Percentiles rank a stretch among this genome's conserved stretches.
phyloP scores from a whole-genome alignment of 2,888 invertebrate species.

The Nyleta sp. region DNA sequence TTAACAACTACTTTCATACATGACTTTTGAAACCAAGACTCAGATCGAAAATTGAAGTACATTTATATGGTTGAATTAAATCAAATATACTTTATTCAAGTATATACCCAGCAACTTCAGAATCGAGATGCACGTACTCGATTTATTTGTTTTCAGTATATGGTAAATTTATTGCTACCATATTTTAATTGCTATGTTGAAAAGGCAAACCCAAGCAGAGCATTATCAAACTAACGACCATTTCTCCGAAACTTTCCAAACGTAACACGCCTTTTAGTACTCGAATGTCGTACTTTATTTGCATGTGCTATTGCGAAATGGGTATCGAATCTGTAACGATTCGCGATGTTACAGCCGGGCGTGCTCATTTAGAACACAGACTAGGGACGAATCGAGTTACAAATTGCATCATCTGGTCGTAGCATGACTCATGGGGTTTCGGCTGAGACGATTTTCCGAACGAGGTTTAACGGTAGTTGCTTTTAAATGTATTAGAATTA shows the following conservation, averaged over 20 bases:
- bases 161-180: conserved; percentile 28
- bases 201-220: conserved; percentile 7
- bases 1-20: too few relatives aligned
- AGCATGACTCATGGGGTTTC: conserved; percentile 46
- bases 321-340: conserved; percentile 60
- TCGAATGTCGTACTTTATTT: conserved; percentile 58
- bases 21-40: too few relatives aligned
- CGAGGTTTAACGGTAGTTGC: conserved; percentile 34
- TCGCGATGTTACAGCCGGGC: conserved; percentile 55
- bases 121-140: too few relatives aligned
- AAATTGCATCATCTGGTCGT: conserved; percentile 57
- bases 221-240: conserved; percentile 49
- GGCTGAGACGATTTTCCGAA: conserved; percentile 41
- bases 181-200: conserved; percentile 4
- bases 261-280: conserved; percentile 49
- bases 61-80: too few relatives aligned
- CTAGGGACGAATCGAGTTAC: conserved; percentile 50
- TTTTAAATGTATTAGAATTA: conserved; percentile 43
- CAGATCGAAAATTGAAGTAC: too few relatives aligned
- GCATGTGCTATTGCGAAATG: conserved; percentile 54
- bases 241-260: conserved; percentile 60
- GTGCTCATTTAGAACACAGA: conserved; percentile 50
- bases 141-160: too few relatives aligned
- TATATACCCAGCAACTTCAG: too few relatives aligned
- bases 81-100: too few relatives aligned